Evolutionary conservation across 2,888 invertebrate genomes (phyloP).

Genomic region (Orthosia gracilis): DNA sequence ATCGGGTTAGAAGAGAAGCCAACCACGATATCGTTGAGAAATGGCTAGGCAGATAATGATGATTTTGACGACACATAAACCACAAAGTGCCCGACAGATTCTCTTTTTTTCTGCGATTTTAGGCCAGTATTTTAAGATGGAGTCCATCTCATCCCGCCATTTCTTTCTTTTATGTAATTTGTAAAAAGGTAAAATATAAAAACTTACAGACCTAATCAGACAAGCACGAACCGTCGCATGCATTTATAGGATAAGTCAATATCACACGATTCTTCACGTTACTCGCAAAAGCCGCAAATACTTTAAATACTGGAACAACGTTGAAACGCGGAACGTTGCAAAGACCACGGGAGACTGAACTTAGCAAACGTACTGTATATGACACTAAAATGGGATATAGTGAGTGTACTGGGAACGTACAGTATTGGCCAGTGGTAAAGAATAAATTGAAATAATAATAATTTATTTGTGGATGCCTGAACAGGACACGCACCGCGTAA

Average conservation of each 20-base stretch:
- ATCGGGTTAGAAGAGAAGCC: too few relatives aligned
- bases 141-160: too few relatives aligned
- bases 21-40: too few relatives aligned
- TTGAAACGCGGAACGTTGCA: constrained; percentile 2
- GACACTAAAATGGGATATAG: background rate
- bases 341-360: constrained; percentile 11
- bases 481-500: background rate
- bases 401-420: background rate
- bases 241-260: background rate
- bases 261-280: background rate
- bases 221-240: background rate
- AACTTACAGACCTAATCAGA: background rate
- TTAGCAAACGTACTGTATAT: background rate
- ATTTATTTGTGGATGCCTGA: background rate
- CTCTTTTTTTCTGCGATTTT: too few relatives aligned
- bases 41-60: too few relatives aligned
- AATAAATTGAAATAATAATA: background rate
- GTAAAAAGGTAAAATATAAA: background rate
- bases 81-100: too few relatives aligned
- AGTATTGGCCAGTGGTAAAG: constrained; percentile 15
- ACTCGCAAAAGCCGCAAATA: constrained; percentile 6
- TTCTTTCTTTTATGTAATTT: background rate
- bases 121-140: too few relatives aligned
- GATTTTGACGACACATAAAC: too few relatives aligned
- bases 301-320: background rate